Base-by-base conservation (phyloP, 2,888 invertebrate species). In the Hoplodrina ambigua region DNA sequence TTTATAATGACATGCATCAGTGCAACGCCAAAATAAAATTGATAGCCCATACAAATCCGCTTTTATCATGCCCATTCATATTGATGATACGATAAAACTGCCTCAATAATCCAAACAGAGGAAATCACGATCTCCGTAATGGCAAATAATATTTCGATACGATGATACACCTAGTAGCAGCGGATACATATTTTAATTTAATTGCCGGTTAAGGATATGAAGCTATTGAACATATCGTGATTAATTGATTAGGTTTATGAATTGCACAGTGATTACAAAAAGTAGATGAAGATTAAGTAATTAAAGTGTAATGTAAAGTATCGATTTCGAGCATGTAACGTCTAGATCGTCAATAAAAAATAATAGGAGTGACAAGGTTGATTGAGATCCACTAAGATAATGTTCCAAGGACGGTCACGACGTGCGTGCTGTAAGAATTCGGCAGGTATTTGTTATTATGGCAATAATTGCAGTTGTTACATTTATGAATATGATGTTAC, bases 341-440 rank as follows among this genome's bases (percentile, higher is more conserved):
- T 1, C 25, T 25, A 25, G 25, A 25, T 25, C 25, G 25, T 78
- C 85, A 82, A 85, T 87, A 87, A 85, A 87, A 72, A 84, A 83
- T 85, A 84, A 85, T 85, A 84, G 86, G 82, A 88, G 81, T 86
- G 87, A 88, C 90, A 89, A 93, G 92, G 92, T 85, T 87, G 86
- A 88, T 88, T 85, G 85, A 82, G 75, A 85, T 86, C 62, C 73
- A 73, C 68, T 70, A 55, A 76, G 82, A 86, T 87, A 83, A 80
- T 69, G 69, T 72, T 74, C 72, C 87, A 89, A 90, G 89, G 90
- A 87, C 82, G 73, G 85, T 89, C 90, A 92, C 88, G 91, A 87
- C 84, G 83, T 89, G 90, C 90, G 91, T 92, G 90, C 85, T 83
- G 78, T 81, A 89, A 80, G 89, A 88, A 90, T 93, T 90, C 85